Percentiles rank a stretch among this genome's conserved stretches.
These are phyloP conservation scores for Tinea pellionella DNA, from an alignment of 2,888 invertebrate genomes.

Conservation along the genomic window DNA sequence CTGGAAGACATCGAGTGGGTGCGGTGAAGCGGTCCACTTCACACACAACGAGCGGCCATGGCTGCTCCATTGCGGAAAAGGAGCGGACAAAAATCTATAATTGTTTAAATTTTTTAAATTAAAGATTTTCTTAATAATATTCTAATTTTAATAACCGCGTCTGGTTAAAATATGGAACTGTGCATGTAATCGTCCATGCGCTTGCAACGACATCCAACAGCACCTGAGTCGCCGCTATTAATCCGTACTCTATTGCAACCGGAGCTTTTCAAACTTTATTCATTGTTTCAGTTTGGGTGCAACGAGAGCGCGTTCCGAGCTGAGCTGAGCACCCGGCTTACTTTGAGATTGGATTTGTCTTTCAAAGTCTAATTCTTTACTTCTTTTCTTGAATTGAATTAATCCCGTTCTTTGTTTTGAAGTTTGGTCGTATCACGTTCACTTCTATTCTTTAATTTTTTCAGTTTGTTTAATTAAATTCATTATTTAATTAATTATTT, in stretches of 20 bases:
- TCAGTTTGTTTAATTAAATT: not conserved
- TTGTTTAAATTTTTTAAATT: no score
- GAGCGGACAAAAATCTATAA: no score
- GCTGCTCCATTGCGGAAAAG: no score
- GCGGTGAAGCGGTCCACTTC: no score
- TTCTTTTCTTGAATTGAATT: slow-evolving; percentile 25
- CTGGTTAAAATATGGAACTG: not conserved
- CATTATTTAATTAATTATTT: not conserved
- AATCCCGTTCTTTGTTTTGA: not conserved
- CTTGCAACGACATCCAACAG: slow-evolving; percentile 26
- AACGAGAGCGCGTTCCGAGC: slow-evolving; percentile 21
- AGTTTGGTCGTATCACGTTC: not conserved
- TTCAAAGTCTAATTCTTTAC: slow-evolving; percentile 26
- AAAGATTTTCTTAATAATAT: no score
- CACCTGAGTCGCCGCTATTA: slow-evolving; percentile 42
- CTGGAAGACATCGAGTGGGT: no score
- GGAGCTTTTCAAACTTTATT: slow-evolving; percentile 52
- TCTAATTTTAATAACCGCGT: no score
- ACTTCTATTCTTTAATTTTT: not conserved
- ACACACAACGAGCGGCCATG: no score
- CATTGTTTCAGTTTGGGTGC: slow-evolving; percentile 49
- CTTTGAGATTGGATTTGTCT: slow-evolving; percentile 42
- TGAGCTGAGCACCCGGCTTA: slow-evolving; percentile 24
- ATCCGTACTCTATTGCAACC: slow-evolving; percentile 34
- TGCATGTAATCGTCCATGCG: slow-evolving; percentile 15